Conservation (phyloP, 1,140 invertebrate genomes). For the Aphis craccivora region DNA sequence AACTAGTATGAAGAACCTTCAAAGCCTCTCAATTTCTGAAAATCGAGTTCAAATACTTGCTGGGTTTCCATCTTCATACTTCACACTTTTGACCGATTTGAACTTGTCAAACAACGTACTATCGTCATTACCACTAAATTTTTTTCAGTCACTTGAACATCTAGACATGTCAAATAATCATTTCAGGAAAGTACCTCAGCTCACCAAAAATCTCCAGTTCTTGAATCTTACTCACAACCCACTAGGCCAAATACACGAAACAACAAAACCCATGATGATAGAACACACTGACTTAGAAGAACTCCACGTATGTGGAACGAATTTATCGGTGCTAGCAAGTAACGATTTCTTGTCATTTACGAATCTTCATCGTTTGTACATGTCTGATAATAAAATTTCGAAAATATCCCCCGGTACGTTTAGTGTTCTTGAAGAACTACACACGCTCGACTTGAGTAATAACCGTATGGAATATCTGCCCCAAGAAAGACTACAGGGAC, state of each 20-base stretch:
- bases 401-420: slow-evolving; percentile 87
- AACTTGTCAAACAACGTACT: slow-evolving; percentile 80
- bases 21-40: slow-evolving; percentile 76
- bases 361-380: slow-evolving; percentile 75
- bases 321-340: slow-evolving; percentile 83
- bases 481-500: slow-evolving; percentile 81
- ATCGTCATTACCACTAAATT: slow-evolving; percentile 80
- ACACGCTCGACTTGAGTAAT: slow-evolving; percentile 81
- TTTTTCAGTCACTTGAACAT: slow-evolving; percentile 77
- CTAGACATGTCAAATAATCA: slow-evolving; percentile 83
- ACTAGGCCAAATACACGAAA: slow-evolving; percentile 74
- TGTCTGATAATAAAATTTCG: slow-evolving; percentile 79
- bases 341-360: slow-evolving; percentile 89
- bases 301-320: slow-evolving; percentile 81
- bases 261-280: slow-evolving; percentile 64
- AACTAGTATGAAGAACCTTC: slow-evolving; percentile 75
- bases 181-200: slow-evolving; percentile 82
- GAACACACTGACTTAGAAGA: slow-evolving; percentile 70
- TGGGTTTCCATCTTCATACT: slow-evolving; percentile 78
- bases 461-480: slow-evolving; percentile 86
- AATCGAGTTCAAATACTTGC: slow-evolving; percentile 79
- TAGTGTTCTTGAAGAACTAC: slow-evolving; percentile 75
- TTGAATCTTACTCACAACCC: slow-evolving; percentile 86
- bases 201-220: slow-evolving; percentile 74
- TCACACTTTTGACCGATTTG: slow-evolving; percentile 75